phyloP scores from a whole-genome alignment of 1,140 invertebrate species.

The Polyergus mexicanus region DNA sequence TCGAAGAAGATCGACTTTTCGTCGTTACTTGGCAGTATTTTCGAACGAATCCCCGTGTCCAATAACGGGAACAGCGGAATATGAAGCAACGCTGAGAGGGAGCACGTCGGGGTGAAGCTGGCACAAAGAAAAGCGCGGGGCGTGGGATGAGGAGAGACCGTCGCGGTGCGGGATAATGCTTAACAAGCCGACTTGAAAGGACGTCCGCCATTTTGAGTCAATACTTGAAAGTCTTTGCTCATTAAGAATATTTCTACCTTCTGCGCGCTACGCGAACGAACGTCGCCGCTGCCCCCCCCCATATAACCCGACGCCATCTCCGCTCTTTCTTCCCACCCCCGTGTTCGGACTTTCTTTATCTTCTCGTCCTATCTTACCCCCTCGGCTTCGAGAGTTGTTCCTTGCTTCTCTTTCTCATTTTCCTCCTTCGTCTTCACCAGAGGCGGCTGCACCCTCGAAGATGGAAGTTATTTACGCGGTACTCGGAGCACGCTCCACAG shows the following conservation, averaged over 20 bases:
- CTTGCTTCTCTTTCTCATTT: constrained; percentile 54
- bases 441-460: constrained; percentile 75
- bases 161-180: constrained; percentile 81
- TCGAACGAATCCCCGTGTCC: constrained; percentile 31
- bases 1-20: constrained; percentile 35
- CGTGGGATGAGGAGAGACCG: constrained; percentile 11
- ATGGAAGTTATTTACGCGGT: constrained; percentile 81
- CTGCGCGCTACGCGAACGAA: constrained; percentile 53
- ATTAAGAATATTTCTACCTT: constrained; percentile 85
- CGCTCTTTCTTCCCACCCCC: constrained; percentile 36
- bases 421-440: constrained; percentile 57
- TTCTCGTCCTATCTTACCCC: constrained; percentile 52
- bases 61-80: constrained; percentile 54
- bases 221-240: constrained; percentile 86
- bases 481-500: constrained; percentile 72
- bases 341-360: constrained; percentile 60
- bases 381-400: constrained; percentile 23
- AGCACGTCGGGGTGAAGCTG: constrained; percentile 34
- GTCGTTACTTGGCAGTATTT: constrained; percentile 48
- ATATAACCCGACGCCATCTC: constrained; percentile 66
- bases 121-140: constrained; percentile 64
- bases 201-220: constrained; percentile 85
- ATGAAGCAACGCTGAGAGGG: constrained; percentile 52
- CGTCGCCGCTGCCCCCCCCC: constrained; percentile 42
- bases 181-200: constrained; percentile 86